Base-by-base conservation (phyloP, 2,888 invertebrate species). In the Tenthredo distinguenda region DNA sequence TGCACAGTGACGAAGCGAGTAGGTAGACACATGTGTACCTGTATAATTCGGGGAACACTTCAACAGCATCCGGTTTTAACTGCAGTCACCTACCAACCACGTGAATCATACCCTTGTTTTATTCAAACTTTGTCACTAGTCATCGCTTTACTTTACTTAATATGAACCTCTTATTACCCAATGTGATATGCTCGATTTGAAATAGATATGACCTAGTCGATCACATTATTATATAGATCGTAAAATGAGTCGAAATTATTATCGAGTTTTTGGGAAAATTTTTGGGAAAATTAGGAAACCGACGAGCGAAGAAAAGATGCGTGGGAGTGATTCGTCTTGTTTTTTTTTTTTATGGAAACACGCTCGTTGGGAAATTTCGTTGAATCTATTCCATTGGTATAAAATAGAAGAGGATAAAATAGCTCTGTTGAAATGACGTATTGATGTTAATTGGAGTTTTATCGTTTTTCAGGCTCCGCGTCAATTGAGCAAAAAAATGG, bases 401-500 rank as follows among this genome's bases (percentile, higher is more conserved):
- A 74, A 74, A 18, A 76, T 6, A 47, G 0, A 50, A 81, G 18
- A 37, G 12, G 12, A 40, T 15, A 12, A 18, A 37, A 58, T 12
- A 37, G 12, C 12, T 43, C 5, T 31, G 31, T 26, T 21, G 4
- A 3, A 18, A 34, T 55, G 7, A 40, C 31, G 12, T 9, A 18
- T 55, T n/a, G 50, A 50, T 47, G 7, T 77, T 50, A 31, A 34
- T 68, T 31, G 15, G 2, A 77, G 15, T n/a, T 31, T 77, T 77
- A 55, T 55, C 50, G 1, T 40, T 40, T 90, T 90, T n/a, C 90
- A 93, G 93, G 93, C 87, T 91, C 92, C 68, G 90, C 92, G 84
- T 92, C 93, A 43, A 90, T 93, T 83, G 93, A 93, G 87, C 93
- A 93, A 74, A 93, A 93, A 86, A 93, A 92, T 87, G 93, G 92